Base-by-base conservation (phyloP, 1,140 invertebrate genomes). In the Aphelenchoides fujianensis region DNA sequence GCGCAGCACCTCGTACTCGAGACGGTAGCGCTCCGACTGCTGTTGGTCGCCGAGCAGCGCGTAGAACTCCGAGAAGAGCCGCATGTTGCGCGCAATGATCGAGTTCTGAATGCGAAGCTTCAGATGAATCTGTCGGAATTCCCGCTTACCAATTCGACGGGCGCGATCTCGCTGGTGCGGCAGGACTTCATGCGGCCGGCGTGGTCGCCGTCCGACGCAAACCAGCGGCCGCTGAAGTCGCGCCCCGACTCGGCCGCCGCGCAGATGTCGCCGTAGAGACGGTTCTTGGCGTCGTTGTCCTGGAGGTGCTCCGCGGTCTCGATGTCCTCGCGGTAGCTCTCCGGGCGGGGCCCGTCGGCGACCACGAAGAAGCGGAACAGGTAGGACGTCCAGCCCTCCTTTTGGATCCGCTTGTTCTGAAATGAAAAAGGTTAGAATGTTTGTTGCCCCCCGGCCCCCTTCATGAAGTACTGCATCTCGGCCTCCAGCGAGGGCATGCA, bases 211-310 rank as follows among this genome's bases (percentile, higher is more conserved):
- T 82, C 79, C 55, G 74, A 73, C 32, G 90, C 89, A 80, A 92
- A 94, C 93, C 93, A 96, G 61, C 93, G 87, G 3, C 91, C 91
- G 16, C 92, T 93, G 85, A 95, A 96, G 83, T 96, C 94, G 92
- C 93, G 94, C 2, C 93, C 94, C 0, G 92, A 93, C 84, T 97
- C 93, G 0, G 92, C 92, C 0, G 91, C 93, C 0, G 92, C 90
- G 81, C 93, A 93, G 2, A 95, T 82, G 84, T 95, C 90, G 0
- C 90, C 88, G 81, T 92, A 96, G 74, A 92, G 88, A 55, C 89
- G 87, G 72, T 91, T 89, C 80, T 72, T 73, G 23, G 77, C 73
- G 9, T 28, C 52, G n/a, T 28, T 36, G 2, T 81, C 62, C 3
- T 68, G 28, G 35, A 79, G 63, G 36, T 81, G 73, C 28, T 79